Base-by-base conservation (phyloP, 2,113 vertebrate genomes). In the Micronycteris hirsuta region DNA sequence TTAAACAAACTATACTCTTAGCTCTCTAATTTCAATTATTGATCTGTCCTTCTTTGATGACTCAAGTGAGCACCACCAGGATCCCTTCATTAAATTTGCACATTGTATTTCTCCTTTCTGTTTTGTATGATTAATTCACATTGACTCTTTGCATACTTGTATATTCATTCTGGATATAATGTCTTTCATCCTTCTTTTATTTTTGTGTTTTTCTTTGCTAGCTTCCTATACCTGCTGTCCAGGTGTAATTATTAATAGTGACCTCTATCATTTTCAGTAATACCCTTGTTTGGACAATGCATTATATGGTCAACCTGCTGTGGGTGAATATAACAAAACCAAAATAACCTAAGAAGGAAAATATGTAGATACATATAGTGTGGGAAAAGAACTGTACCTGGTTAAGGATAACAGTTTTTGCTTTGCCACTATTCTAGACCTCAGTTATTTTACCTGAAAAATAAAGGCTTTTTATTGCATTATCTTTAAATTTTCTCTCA, bases 51-150 rank as follows among this genome's bases (percentile, higher is more conserved):
- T 94, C 52, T 96, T 92, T 71, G 92, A 96, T 91, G 74, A 92
- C 22, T 96, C 56, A 1, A 85, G 49, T 97, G 82, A 93, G 6
- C 89, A 83, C 67, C 83, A 73, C 2, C 56, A 93, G 22, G 95
- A 31, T 96, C 22, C 61, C 93, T 96, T 97, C 86, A 94, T 96
- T 68, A 78, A 56, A 43, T 90, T 74, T 94, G 70, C 86, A 71
- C 11, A 67, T 93, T 92, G 33, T 14, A 83, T 94, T 96, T 97
- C n/a, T 95, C 16, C 26, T 36, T 14, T 36, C 56, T 73, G 33
- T 89, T 97, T 97, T 97, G 81, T 91, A 41, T 77, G 93, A 97
- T 93, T 96, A 94, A 89, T 52, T 78, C 92, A 26, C 24, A 36
- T 5, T 38, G 14, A 82, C 16, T 94, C 33, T 96, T 98, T 96